Evolutionary conservation across 2,888 invertebrate genomes (phyloP).

Genomic region (Seira ritae): DNA sequence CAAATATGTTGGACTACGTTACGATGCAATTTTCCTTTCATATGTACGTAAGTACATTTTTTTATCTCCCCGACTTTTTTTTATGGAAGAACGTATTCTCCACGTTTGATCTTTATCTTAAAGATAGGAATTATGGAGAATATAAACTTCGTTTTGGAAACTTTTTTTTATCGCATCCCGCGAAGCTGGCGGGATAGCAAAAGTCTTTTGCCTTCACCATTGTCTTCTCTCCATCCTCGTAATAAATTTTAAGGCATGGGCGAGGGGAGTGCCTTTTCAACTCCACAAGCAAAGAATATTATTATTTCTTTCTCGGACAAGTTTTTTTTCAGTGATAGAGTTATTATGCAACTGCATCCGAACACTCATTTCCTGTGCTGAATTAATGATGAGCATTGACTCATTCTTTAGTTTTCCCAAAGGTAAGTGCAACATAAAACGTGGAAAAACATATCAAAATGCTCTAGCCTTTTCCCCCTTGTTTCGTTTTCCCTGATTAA

Average conservation of each 20-base stretch:
- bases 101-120: not conserved
- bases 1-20: not conserved
- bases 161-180: not conserved
- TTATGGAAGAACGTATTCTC: not conserved
- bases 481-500: not conserved
- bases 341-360: slow-evolving; percentile 46
- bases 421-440: slow-evolving; percentile 43
- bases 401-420: slow-evolving; percentile 34
- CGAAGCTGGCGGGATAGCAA: not conserved
- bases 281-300: not conserved
- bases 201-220: not conserved
- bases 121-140: slow-evolving; percentile 2
- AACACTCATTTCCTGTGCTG: slow-evolving; percentile 52
- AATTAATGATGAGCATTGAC: slow-evolving; percentile 55
- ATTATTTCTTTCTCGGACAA: not conserved
- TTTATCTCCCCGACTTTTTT: not conserved
- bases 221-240: not conserved
- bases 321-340: slow-evolving; percentile 27
- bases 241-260: not conserved
- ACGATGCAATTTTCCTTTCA: not conserved
- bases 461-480: not conserved
- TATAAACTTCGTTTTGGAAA: not conserved
- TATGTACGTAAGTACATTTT: too few species aligned
- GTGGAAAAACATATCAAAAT: slow-evolving; percentile 17
- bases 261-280: not conserved